These are phyloP conservation scores for Kryptopterus vitreolus DNA, from an alignment of 2,797 vertebrate genomes.

Conservation along the genomic window DNA sequence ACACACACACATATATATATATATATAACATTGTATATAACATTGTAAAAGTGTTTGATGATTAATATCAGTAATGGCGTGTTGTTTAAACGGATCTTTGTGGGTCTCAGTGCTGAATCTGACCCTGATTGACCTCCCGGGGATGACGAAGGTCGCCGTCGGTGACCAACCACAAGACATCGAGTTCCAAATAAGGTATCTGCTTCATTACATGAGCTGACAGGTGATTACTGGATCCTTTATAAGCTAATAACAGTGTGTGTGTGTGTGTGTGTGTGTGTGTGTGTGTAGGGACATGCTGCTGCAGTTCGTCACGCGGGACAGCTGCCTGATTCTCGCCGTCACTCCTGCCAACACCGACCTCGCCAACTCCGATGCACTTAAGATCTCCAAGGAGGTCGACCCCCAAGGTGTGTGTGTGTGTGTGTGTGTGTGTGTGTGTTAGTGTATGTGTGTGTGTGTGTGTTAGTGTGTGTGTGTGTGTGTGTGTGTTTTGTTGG, in stretches of 20 bases:
- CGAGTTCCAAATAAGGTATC: slow-evolving; percentile 85
- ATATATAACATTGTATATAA: no score
- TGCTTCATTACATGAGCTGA: background rate
- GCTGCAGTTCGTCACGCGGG: slow-evolving; percentile 89
- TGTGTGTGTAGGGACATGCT: slow-evolving; percentile 80
- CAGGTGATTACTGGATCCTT: background rate
- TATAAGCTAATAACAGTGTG: background rate
- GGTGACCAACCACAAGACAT: slow-evolving; percentile 92
- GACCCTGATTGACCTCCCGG: slow-evolving; percentile 60
- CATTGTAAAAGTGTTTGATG: no score
- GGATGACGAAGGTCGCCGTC: slow-evolving; percentile 94
- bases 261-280: slow-evolving; percentile 17
- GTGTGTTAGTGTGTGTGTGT: background rate
- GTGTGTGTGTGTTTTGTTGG: background rate
- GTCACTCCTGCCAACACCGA: slow-evolving; percentile 93
- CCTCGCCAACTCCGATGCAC: slow-evolving; percentile 92
- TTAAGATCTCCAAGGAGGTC: slow-evolving; percentile 94
- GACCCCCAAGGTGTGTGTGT: slow-evolving; percentile 84
- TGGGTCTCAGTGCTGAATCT: slow-evolving; percentile 46
- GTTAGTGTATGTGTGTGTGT: background rate
- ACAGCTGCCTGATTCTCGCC: slow-evolving; percentile 89
- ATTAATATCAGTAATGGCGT: no score
- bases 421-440: background rate
- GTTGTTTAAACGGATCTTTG: background rate
- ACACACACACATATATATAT: no score